A percentile compares a stretch with the other conserved stretches of the same genome.
Conservation (phyloP, 2,113 vertebrate species). For the Myrmecophaga tridactyla region DNA sequence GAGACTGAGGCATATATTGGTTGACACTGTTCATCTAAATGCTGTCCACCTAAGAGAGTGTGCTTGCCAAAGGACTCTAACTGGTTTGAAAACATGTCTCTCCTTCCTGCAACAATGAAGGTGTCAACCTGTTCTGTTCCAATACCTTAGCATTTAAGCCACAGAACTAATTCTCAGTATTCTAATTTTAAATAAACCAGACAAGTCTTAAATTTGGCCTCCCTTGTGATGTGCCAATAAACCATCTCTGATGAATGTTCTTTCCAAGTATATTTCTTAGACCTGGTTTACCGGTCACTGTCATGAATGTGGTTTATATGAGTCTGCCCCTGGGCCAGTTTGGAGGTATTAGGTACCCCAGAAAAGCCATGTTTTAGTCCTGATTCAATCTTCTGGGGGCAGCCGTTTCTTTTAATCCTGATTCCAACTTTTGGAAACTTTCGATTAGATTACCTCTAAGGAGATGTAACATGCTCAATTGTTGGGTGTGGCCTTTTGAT, state of each 20-base stretch:
- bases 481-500: too few relatives aligned
- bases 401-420: too few relatives aligned
- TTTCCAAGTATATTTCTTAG: neutral
- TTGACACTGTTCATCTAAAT: neutral
- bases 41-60: neutral
- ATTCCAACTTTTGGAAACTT: too few relatives aligned
- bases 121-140: neutral
- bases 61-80: neutral
- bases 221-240: neutral
- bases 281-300: neutral
- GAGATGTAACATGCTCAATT: too few relatives aligned
- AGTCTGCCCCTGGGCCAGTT: too few relatives aligned
- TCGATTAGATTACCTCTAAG: too few relatives aligned
- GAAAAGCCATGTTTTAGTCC: too few relatives aligned
- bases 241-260: neutral
- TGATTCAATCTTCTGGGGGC: too few relatives aligned
- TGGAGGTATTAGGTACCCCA: too few relatives aligned
- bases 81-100: neutral
- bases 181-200: neutral
- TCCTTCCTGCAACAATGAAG: neutral
- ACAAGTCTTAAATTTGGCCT: neutral
- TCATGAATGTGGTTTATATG: neutral
- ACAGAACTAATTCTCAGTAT: neutral
- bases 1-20: neutral
- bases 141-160: neutral